Conservation (phyloP, 2,888 invertebrate species). For the Tenthredo notha region DNA sequence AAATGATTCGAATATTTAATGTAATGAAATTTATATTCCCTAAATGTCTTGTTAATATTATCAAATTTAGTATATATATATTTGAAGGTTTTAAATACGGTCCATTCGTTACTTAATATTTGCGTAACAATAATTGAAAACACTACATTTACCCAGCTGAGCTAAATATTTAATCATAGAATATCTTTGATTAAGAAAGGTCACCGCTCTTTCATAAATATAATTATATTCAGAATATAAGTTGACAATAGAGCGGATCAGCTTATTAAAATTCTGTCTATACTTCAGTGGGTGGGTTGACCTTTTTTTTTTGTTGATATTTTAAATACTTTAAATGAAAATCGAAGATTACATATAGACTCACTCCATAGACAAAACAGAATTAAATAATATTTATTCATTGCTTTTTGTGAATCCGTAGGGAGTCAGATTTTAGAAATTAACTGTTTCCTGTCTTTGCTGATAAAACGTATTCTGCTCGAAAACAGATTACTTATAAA, state of each 20-base stretch:
- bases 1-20: neutral
- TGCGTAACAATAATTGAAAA: neutral
- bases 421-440: neutral
- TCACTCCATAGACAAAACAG: neutral
- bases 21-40: neutral
- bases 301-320: neutral
- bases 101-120: neutral
- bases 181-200: slow-evolving; percentile 10
- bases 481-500: neutral
- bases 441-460: neutral
- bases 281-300: neutral
- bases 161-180: neutral
- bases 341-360: neutral
- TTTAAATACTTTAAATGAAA: neutral
- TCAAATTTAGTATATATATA: neutral
- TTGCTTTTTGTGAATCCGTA: neutral
- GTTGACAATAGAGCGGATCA: neutral
- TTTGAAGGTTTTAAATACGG: neutral
- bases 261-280: neutral
- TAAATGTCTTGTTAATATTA: neutral
- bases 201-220: neutral
- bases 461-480: neutral
- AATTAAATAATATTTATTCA: neutral
- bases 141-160: slow-evolving; percentile 16
- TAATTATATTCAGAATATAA: slow-evolving; percentile 1